These are phyloP conservation scores for Myotis daubentonii DNA, from an alignment of 2,797 vertebrate species.

Conservation along the genomic window DNA sequence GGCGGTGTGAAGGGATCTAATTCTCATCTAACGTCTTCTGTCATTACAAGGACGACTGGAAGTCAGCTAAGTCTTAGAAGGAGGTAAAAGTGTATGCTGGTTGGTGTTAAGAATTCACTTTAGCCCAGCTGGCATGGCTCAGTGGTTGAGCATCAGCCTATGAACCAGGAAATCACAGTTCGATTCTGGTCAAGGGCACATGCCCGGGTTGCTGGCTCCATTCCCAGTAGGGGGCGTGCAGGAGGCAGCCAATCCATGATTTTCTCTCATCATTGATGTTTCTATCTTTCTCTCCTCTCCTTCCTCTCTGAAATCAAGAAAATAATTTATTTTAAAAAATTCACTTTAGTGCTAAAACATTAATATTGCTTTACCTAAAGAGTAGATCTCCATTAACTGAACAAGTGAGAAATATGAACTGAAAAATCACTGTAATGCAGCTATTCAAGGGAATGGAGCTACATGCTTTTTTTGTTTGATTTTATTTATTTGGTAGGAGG, in stretches of 20 bases:
- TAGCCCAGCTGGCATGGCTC: not conserved
- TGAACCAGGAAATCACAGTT: no score
- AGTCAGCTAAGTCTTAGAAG: not conserved
- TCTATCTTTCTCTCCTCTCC: no score
- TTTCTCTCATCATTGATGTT: no score
- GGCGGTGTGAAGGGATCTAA: not conserved
- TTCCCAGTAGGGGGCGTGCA: no score
- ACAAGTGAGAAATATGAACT: not conserved
- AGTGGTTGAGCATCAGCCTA: no score
- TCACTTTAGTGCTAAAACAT: not conserved
- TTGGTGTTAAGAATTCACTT: not conserved
- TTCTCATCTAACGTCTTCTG: not conserved
- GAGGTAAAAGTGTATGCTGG: not conserved
- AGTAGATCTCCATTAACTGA: not conserved
- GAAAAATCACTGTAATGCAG: slow-evolving; percentile 19
- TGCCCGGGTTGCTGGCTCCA: no score
- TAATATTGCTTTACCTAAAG: slow-evolving; percentile 20
- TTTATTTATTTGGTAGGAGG: slow-evolving; percentile 26
- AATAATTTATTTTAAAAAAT: not conserved
- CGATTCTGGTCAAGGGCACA: no score
- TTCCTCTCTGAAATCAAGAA: no score
- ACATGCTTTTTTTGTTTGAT: not conserved
- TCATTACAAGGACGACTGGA: slow-evolving; percentile 10
- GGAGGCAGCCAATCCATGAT: no score
- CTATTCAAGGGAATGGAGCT: not conserved